phyloP scores from a whole-genome alignment of 2,888 invertebrate species.

The Bombylius major region DNA sequence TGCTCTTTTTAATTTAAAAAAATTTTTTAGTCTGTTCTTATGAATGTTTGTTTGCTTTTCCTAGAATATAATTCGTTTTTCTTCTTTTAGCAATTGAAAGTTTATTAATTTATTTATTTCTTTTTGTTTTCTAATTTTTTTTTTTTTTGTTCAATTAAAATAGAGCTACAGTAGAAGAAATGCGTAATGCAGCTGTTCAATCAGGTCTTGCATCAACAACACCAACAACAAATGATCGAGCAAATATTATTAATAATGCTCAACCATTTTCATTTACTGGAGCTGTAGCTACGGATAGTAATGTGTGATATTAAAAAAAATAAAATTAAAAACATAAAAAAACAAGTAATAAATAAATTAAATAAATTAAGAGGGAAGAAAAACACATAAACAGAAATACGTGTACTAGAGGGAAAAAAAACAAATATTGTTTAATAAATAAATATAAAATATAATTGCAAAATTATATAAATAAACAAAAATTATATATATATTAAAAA shows the following conservation, averaged over 20 bases:
- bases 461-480: too few relatives aligned
- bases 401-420: too few relatives aligned
- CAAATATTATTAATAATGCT: slow-evolving; percentile 68
- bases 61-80: not conserved
- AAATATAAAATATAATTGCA: too few relatives aligned
- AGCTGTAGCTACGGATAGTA: slow-evolving; percentile 51
- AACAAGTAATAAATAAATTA: not conserved
- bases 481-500: too few relatives aligned
- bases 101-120: not conserved
- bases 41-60: too few relatives aligned
- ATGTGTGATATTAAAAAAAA: slow-evolving; percentile 41
- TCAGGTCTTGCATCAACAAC: slow-evolving; percentile 24
- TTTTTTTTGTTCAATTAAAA: slow-evolving; percentile 17
- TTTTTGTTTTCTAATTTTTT: not conserved
- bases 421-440: too few relatives aligned
- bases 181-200: slow-evolving; percentile 54
- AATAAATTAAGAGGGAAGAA: not conserved
- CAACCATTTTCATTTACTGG: slow-evolving; percentile 66
- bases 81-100: not conserved
- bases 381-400: not conserved
- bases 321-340: slow-evolving; percentile 11
- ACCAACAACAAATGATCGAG: slow-evolving; percentile 48
- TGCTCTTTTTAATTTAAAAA: too few relatives aligned
- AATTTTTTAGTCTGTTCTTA: too few relatives aligned
- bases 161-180: slow-evolving; percentile 68